Evolutionary conservation across 2,113 vertebrate species (phyloP).

Genomic region (Isichthys henryi): DNA sequence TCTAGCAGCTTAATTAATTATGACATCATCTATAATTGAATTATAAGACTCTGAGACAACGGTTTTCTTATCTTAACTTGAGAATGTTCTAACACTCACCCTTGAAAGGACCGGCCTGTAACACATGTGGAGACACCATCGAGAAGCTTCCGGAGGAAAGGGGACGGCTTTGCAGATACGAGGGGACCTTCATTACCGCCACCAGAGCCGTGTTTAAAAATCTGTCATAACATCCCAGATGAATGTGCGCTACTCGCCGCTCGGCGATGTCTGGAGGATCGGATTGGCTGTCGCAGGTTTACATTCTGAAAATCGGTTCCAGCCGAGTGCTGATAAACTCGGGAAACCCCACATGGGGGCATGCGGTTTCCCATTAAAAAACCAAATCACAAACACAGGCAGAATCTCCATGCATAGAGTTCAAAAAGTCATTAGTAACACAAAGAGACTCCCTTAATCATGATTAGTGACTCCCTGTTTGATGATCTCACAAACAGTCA

Average conservation of each 20-base stretch:
- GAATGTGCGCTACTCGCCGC: neutral
- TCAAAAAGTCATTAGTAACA: neutral
- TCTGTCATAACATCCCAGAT: constrained; percentile 30
- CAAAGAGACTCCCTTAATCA: neutral
- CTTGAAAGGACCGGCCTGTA: neutral
- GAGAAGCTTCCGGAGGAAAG: neutral
- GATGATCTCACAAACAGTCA: constrained; percentile 29
- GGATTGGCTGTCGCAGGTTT: constrained; percentile 13
- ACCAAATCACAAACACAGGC: neutral
- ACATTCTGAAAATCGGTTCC: constrained; percentile 29
- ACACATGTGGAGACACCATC: neutral
- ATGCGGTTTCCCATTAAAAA: neutral
- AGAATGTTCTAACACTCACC: neutral
- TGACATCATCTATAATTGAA: neutral
- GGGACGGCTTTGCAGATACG: neutral
- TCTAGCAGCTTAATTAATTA: neutral
- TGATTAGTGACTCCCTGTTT: constrained; percentile 6
- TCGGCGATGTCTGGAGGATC: constrained; percentile 18
- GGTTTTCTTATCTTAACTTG: neutral
- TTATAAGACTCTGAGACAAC: neutral
- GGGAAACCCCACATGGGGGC: neutral
- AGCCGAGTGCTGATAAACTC: constrained; percentile 25
- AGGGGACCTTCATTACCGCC: neutral
- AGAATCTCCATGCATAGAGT: neutral
- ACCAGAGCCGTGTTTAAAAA: constrained; percentile 30